Evolutionary conservation across 1,140 invertebrate species (phyloP).

Genomic region (Philopotamus ludificatus): DNA sequence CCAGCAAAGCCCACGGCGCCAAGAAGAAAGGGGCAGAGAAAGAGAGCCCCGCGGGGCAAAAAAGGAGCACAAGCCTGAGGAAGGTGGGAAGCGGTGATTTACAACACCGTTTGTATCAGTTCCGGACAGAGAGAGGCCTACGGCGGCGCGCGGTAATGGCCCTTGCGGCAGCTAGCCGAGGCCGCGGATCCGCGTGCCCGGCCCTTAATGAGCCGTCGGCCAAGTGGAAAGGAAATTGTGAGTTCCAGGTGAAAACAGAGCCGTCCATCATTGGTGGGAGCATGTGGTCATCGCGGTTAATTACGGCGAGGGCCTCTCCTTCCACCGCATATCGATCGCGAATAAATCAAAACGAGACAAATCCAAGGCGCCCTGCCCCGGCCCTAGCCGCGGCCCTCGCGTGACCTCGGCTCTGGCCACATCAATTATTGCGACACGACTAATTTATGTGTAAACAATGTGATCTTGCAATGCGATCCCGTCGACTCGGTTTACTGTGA

Average conservation of each 20-base stretch:
- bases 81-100: constrained; percentile 26
- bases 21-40: too few relatives aligned
- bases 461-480: too few relatives aligned
- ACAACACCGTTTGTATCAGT: constrained; percentile 39
- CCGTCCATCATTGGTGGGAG: constrained; percentile 19
- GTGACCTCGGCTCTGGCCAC: not conserved
- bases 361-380: not conserved
- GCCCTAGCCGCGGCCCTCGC: not conserved
- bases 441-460: too few relatives aligned
- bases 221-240: constrained; percentile 17
- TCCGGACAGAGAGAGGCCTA: constrained; percentile 32
- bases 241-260: constrained; percentile 26
- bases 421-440: not conserved
- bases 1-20: too few relatives aligned
- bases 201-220: constrained; percentile 12
- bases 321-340: not conserved
- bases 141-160: constrained; percentile 22
- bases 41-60: not conserved
- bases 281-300: constrained; percentile 16
- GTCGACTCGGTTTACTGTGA: too few relatives aligned
- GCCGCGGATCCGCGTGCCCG: not conserved
- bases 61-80: not conserved
- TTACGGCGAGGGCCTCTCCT: constrained; percentile 1
- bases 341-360: not conserved
- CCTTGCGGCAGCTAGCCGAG: not conserved